These are phyloP conservation scores for Phallusia fumigata DNA, from an alignment of 23 tunicate genomes.

Conservation along the genomic window DNA sequence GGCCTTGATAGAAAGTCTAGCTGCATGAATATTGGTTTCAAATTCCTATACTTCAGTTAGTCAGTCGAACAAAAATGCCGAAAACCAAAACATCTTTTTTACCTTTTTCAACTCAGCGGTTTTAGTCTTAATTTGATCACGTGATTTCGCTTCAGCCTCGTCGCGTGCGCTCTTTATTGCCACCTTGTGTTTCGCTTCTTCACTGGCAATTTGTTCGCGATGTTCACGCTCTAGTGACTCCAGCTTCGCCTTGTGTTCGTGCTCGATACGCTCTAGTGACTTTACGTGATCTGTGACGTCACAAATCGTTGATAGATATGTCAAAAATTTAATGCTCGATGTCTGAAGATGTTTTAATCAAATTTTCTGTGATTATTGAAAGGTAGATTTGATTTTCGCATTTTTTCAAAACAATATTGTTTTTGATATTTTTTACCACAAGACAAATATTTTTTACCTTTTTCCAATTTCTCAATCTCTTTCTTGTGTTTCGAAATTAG, in stretches of 20 bases:
- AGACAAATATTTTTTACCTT: constrained; percentile 26
- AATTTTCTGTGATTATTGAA: too few species aligned
- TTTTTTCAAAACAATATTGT: too few species aligned
- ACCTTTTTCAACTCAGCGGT: constrained; percentile 41
- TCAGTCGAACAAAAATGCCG: too few species aligned
- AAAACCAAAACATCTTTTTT: background rate
- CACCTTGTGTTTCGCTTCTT: constrained; percentile 49
- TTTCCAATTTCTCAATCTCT: constrained; percentile 9
- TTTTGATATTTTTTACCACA: background rate
- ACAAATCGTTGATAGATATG: background rate
- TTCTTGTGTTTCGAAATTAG: constrained; percentile 11
- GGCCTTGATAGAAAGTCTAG: too few species aligned
- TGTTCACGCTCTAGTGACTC: constrained; percentile 53
- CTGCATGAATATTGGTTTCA: too few species aligned
- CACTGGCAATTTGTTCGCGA: constrained; percentile 26
- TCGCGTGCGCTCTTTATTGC: constrained; percentile 27
- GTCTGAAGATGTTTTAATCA: too few species aligned
- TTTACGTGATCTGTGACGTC: constrained; percentile 18
- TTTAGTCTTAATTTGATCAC: constrained; percentile 23
- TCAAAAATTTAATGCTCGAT: too few species aligned
- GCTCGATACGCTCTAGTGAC: constrained; percentile 18
- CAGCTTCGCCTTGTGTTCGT: constrained; percentile 15
- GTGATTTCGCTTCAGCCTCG: constrained; percentile 23
- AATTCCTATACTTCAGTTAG: too few species aligned
- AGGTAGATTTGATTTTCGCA: too few species aligned